Base-by-base conservation (phyloP, 2,113 vertebrate genomes). In the Sakesphorus luctuosus region DNA sequence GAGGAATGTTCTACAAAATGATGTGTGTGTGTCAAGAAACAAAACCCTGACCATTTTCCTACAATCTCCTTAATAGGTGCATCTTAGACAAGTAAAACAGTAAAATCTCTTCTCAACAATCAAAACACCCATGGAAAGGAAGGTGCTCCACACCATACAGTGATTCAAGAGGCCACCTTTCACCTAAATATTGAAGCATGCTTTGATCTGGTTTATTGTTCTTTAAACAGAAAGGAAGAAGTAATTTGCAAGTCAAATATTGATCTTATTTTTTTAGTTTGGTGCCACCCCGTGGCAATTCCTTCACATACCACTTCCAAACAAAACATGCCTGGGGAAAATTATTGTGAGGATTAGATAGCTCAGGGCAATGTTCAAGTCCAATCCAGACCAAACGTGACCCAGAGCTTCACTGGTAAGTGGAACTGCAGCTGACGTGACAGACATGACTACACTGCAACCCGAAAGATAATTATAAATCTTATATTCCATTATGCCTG, bases 231-330 rank as follows among this genome's bases (percentile, higher is more conserved):
- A 73, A 82, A 89, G 11, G 43, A 43, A 77, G 56, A 76, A 46
- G 24, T 7, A 7, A 86, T 86, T 84, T 78, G 24, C 40, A 89
- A 89, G 49, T 84, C 74, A 73, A 84, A 91, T 14, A 2, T 4
- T 29, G 35, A 63, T 77, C 12, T 65, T 75, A 25, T 50, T 87
- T 75, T 72, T 95, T 96, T 90, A 50, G 38, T 89, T 80, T 97
- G 93, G 80, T 95, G 95, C 94, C 97, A 91, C 89, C 96, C 25
- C 36, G 90, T 92, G 97, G 97, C 52, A 73, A 50, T 31, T 92
- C 55, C 71, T 55, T 59, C 12, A 36, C 61, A 36, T 7, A 50
- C 28, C 55, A 68, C 67, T 68, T 73, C 16, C 59, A 89, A 82
- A 81, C 20, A 29, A 69, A 59, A 15, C 23, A 17, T 0, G 46